A percentile compares a stretch with the other conserved stretches of the same genome.
Evolutionary conservation across 2,797 vertebrate species (phyloP).

Genomic region (Spinibarbus caldwelli): DNA sequence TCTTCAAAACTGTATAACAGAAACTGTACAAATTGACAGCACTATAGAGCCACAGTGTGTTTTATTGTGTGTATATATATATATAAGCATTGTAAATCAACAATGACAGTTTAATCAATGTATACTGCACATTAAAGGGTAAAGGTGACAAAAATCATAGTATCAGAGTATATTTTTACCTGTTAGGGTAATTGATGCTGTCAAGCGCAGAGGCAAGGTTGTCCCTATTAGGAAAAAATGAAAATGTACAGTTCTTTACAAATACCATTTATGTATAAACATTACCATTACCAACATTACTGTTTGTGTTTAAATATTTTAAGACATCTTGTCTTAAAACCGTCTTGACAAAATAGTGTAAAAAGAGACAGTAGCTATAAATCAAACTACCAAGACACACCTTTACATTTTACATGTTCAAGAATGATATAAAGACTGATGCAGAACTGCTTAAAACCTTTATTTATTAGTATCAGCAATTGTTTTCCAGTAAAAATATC

Average conservation of each 20-base stretch:
- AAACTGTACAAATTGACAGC: neutral
- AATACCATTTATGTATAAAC: slow-evolving; percentile 1
- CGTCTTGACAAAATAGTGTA: neutral
- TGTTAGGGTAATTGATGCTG: slow-evolving; percentile 64
- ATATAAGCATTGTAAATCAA: neutral
- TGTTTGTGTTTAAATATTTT: neutral
- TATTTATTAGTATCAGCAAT: neutral
- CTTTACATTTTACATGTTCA: neutral
- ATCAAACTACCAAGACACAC: neutral
- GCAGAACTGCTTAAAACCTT: neutral
- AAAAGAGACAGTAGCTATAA: neutral
- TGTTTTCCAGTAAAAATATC: neutral
- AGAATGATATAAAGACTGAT: neutral
- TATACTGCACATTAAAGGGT: neutral
- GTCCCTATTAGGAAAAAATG: slow-evolving; percentile 64
- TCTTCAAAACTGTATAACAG: neutral
- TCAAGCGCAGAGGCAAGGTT: slow-evolving; percentile 66
- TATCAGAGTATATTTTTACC: slow-evolving; percentile 62
- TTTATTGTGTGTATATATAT: no score
- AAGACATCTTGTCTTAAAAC: neutral
- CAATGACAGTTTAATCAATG: neutral
- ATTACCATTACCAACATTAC: neutral
- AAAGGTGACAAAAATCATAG: neutral
- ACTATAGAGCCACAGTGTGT: neutral
- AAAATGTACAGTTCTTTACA: slow-evolving; percentile 1